A percentile compares a stretch with the other conserved stretches of the same genome.
phyloP scores from a whole-genome alignment of 2,888 invertebrate genomes.

The Isotomurus palustris region DNA sequence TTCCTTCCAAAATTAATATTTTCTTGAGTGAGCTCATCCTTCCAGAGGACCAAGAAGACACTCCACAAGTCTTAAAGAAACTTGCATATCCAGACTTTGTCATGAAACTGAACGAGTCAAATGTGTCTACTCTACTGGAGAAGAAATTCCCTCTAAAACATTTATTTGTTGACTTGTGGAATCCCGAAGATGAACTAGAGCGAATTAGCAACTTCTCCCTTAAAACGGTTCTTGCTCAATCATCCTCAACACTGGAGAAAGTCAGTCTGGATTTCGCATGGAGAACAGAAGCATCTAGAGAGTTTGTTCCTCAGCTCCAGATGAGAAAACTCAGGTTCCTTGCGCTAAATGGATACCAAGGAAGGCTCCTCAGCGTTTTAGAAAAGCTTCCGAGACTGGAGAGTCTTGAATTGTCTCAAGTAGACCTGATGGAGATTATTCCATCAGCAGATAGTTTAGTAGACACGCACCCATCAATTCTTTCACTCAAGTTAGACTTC shows the following conservation, averaged over 20 bases:
- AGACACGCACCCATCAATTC: background rate
- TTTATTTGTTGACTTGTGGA: constrained; percentile 6
- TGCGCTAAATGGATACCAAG: constrained; percentile 9
- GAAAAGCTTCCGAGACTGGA: constrained; percentile 3
- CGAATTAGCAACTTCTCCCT: background rate
- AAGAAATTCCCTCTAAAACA: constrained; percentile 5
- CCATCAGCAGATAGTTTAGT: background rate
- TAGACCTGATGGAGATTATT: constrained; percentile 5
- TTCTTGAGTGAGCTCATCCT: constrained; percentile 3
- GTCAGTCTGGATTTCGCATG: constrained; percentile 5
- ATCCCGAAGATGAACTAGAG: background rate
- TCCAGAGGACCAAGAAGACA: background rate
- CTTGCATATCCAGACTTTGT: background rate
- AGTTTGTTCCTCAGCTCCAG: background rate
- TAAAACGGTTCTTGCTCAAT: background rate
- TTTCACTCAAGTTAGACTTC: constrained; percentile 1
- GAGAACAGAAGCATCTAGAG: constrained; percentile 1
- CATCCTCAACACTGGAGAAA: constrained; percentile 1
- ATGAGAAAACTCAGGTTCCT: background rate
- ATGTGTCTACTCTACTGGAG: background rate
- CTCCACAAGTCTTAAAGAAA: background rate
- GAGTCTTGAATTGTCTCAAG: constrained; percentile 5
- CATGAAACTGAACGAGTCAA: constrained; percentile 1
- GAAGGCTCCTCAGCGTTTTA: background rate
- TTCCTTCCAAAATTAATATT: constrained; percentile 3